These are phyloP conservation scores for Aphaenogaster floridana DNA, from an alignment of 1,140 invertebrate genomes.

Conservation along the genomic window DNA sequence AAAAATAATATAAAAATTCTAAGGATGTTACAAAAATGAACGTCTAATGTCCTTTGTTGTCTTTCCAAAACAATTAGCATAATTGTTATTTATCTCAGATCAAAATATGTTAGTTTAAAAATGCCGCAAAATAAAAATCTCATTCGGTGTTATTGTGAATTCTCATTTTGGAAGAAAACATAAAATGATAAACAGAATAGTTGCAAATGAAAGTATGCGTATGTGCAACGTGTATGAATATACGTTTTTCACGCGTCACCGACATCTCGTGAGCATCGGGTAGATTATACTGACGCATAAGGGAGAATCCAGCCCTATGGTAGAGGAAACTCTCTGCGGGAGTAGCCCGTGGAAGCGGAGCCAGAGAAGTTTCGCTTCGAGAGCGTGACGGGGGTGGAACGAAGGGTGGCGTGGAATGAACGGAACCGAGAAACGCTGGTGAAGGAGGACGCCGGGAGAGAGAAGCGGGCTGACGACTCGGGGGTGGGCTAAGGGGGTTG, in stretches of 20 bases:
- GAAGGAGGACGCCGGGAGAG: conserved; percentile 68
- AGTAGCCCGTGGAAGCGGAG: conserved; percentile 82
- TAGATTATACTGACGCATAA: conserved; percentile 62
- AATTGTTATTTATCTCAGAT: background rate
- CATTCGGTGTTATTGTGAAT: background rate
- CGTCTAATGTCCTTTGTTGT: background rate
- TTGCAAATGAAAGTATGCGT: conserved; percentile 24
- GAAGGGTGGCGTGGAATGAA: conserved; percentile 82
- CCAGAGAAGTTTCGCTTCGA: conserved; percentile 85
- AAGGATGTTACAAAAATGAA: background rate
- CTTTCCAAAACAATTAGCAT: background rate
- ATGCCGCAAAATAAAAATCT: background rate
- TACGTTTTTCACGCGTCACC: conserved; percentile 78
- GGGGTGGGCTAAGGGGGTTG: conserved; percentile 71
- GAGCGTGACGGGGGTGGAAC: conserved; percentile 85
- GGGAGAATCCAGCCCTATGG: conserved; percentile 76
- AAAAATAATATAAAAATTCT: background rate
- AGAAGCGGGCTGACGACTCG: conserved; percentile 44
- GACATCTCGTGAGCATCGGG: conserved; percentile 78
- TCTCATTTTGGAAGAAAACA: background rate
- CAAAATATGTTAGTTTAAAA: background rate
- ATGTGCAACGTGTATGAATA: conserved; percentile 16
- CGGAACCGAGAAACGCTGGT: conserved; percentile 69
- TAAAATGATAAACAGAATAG: conserved; percentile 49
- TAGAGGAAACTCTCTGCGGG: conserved; percentile 82